phyloP scores from a whole-genome alignment of 2,888 invertebrate genomes.

The Vannuccia rotundouncinata region DNA sequence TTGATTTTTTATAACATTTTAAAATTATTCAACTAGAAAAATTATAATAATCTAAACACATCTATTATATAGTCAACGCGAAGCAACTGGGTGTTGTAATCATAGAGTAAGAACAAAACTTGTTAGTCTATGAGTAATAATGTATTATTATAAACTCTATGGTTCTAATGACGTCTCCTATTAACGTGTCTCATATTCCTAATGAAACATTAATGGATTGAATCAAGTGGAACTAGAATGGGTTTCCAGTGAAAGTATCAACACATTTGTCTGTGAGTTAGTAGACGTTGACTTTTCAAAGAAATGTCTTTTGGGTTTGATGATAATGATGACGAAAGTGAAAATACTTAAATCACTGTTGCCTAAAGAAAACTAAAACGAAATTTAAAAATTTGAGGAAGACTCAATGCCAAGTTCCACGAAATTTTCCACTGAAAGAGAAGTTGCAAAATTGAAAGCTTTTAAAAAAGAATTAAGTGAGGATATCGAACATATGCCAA shows the following conservation, averaged over 20 bases:
- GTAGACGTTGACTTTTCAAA: neutral
- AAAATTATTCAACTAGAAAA: no score
- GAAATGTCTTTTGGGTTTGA: neutral
- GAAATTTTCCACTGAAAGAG: neutral
- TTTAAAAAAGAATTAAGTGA: neutral
- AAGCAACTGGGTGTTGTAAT: no score
- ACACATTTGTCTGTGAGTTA: neutral
- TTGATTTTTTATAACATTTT: no score
- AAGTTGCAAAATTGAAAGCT: neutral
- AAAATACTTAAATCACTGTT: neutral
- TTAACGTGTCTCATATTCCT: neutral
- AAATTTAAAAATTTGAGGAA: neutral
- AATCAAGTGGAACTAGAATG: neutral
- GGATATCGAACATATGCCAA: neutral
- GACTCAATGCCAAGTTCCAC: neutral
- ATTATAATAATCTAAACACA: no score
- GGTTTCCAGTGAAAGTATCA: neutral
- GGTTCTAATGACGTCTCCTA: no score
- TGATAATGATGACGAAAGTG: neutral
- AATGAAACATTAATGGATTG: neutral
- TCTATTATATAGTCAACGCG: no score
- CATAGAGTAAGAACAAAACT: no score
- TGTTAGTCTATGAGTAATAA: no score
- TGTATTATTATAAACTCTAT: no score
- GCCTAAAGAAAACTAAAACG: neutral